Evolutionary conservation across 2,113 vertebrate genomes (phyloP), one percentile per base, ranked within the genome.

Genomic region (Natator depressus): DNA sequence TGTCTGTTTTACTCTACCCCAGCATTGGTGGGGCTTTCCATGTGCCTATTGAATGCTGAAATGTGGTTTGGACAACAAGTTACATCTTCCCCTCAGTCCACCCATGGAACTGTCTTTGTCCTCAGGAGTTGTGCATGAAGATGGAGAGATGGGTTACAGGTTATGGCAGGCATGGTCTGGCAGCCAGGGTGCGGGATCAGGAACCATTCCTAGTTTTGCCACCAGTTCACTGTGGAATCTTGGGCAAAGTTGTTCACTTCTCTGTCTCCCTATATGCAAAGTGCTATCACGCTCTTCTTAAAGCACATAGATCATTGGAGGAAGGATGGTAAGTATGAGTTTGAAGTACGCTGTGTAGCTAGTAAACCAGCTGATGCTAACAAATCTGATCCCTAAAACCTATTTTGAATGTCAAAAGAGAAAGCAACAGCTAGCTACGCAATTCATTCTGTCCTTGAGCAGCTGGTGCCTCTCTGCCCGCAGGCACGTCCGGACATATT

Each of bases 401-500:
- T 65, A 10, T 0, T 0, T 0, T 83, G 65, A 82, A 81, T 14
- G 0, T 47, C 57, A 13, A 75, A 38, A n/a, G 57, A 84, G 84
- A 86, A 79, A 65, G 27, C 91, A 88, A 3, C 46, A 42, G 89
- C 84, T 82, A 57, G 29, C 87, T 62, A 14, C 80, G 82, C 76
- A 1, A 46, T 89, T 89, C 29, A 9, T 49, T 88, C 82, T 84
- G 90, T 82, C 92, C 38, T 86, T 59, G 5, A 0, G 6, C 75
- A 93, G 82, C 82, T 88, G 42, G 59, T 0, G 75, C 35, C 89
- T 89, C 62, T 54, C 59, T 90, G 84, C 91, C 85, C 92, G 76
- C 81, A 95, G 89, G 90, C 89, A 50, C 1, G 95, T 95, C 97
- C 95, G 89, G 89, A 29, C 50, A 62, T 82, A 96, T 97, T 95